Base-by-base conservation (phyloP, 2,797 vertebrate species). In the Hyperoplus immaculatus region DNA sequence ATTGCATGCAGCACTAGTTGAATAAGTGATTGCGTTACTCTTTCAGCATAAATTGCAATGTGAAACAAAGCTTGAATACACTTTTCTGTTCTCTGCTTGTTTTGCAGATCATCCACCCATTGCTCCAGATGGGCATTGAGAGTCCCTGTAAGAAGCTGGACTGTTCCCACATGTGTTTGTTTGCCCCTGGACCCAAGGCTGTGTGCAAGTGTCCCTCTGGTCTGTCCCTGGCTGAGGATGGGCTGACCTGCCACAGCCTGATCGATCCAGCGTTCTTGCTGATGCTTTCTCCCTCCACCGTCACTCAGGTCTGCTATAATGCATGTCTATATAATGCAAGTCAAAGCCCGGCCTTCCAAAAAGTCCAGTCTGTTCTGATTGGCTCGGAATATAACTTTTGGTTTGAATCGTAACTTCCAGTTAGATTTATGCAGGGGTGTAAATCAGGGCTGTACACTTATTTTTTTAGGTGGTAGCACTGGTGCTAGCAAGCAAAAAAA, bases 101-200 rank as follows among this genome's bases (percentile, higher is more conserved):
- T 59, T 78, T 81, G 73, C 88, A 99, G 97, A 92, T 98, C 36
- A 88, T 98, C 75, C 97, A 99, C 18, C 93, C 95, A 9, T 75
- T 93, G 53, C 92, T 97, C 11, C 97, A 96, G 78, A 95, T 85
- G 0, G 29, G 8, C 0, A 69, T 65, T 0, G 71, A 86, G 0
- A 96, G 88, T 72, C 96, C 96, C 0, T 99, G 97, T 16, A 68
- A 66, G n/a, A 85, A 69, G 0, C 82, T 75, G 0, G 69, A 59
- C 21, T 99, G 97, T 81, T 98, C 97, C n/a, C 96, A 98, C 81
- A 71, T 97, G 66, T 99, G 98, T 63, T 94, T 97, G 53, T 89
- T 98, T 86, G 95, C 95, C 0, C 81, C 94, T 0, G 86, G 87
- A 21, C 91, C 92, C 0, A 72, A 81, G 0, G 96, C 95, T 9